Percentiles rank a stretch among this genome's conserved stretches.
These are phyloP conservation scores for Triplophysa siluroides DNA, from an alignment of 2,113 vertebrate species.

Conservation along the genomic window DNA sequence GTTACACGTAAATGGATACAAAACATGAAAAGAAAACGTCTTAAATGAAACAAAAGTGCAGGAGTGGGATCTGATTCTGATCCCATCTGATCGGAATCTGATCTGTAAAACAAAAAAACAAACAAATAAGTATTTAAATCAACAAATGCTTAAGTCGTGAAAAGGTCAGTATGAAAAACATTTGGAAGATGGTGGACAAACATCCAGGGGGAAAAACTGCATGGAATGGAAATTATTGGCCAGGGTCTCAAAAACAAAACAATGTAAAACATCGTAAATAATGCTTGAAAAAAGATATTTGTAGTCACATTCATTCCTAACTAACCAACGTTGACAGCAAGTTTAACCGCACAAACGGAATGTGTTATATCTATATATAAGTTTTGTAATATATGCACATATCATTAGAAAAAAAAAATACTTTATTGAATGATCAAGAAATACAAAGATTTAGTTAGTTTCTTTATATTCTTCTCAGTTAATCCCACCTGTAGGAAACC, in stretches of 20 bases:
- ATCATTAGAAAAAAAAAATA: too few relatives aligned
- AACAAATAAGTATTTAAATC: conserved; percentile 24
- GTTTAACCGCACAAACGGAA: too few relatives aligned
- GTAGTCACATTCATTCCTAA: neutral
- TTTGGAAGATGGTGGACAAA: neutral
- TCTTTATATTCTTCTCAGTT: too few relatives aligned
- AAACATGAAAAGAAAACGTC: conserved; percentile 10
- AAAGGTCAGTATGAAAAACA: neutral
- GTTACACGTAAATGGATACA: conserved; percentile 8
- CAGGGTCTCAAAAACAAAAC: neutral
- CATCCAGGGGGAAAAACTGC: too few relatives aligned
- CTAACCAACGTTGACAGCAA: neutral
- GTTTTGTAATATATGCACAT: too few relatives aligned
- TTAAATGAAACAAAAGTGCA: conserved; percentile 4
- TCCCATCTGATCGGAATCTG: conserved; percentile 39
- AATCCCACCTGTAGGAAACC: neutral
- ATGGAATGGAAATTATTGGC: neutral
- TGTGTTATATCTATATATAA: too few relatives aligned
- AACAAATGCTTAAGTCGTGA: neutral
- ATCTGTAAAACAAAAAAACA: conserved; percentile 37
- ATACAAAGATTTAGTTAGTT: too few relatives aligned
- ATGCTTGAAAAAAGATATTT: neutral
- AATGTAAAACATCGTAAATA: neutral
- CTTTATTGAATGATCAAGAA: too few relatives aligned
- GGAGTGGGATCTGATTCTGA: conserved; percentile 35